Percentiles rank a stretch among this genome's conserved stretches.
Evolutionary conservation across 2,888 invertebrate species (phyloP).

Genomic region (Tachina grossa): DNA sequence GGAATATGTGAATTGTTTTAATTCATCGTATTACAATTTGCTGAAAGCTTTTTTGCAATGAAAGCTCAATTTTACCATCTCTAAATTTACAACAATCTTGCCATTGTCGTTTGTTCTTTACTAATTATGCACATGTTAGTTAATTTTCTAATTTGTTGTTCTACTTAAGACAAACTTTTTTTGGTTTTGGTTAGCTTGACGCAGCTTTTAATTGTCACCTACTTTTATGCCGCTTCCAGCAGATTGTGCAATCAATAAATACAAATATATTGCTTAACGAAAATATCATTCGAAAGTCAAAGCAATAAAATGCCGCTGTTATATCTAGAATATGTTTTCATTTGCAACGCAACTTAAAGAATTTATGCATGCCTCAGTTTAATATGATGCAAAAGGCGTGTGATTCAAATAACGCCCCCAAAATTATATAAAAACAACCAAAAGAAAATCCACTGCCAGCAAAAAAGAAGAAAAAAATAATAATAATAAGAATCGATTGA

Average conservation of each 20-base stretch:
- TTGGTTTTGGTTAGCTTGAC: no score
- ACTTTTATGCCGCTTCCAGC: neutral
- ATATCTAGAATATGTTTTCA: slow-evolving; percentile 66
- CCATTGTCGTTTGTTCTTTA: no score
- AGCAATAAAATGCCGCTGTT: slow-evolving; percentile 51
- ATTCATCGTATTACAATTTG: no score
- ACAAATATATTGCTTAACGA: neutral
- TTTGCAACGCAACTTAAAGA: slow-evolving; percentile 40
- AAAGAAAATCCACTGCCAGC: neutral
- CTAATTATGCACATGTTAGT: no score
- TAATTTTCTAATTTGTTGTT: no score
- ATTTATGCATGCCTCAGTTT: slow-evolving; percentile 61
- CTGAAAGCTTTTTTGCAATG: no score
- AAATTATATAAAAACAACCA: slow-evolving; percentile 36
- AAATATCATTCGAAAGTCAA: slow-evolving; percentile 57
- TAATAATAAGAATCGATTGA: slow-evolving; percentile 40
- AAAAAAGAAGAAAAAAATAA: neutral
- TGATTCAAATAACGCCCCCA: slow-evolving; percentile 71
- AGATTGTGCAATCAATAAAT: slow-evolving; percentile 45
- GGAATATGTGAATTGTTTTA: no score
- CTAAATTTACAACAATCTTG: no score
- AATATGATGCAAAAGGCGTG: slow-evolving; percentile 73
- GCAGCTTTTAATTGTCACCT: neutral
- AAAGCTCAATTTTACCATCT: no score
- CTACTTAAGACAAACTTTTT: no score